phyloP scores from a whole-genome alignment of 2,888 invertebrate genomes.

The Melolontha melolontha region DNA sequence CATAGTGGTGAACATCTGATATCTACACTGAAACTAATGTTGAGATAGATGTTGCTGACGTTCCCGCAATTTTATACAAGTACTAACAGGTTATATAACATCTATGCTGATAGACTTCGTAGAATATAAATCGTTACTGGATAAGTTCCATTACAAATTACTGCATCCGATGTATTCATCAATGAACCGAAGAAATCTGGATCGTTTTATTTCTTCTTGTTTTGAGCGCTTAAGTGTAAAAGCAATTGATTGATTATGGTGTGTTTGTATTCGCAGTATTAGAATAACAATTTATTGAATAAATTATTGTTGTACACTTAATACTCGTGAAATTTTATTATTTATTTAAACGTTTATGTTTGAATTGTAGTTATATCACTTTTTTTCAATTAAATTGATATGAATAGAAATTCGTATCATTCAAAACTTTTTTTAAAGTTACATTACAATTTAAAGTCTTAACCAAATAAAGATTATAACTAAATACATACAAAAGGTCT shows the following conservation, averaged over 20 bases:
- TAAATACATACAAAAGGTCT: no score
- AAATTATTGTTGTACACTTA: no score
- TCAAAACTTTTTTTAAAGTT: no score
- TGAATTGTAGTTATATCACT: no score
- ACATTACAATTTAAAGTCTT: no score
- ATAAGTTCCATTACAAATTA: slow-evolving; percentile 36
- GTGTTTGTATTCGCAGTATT: background rate
- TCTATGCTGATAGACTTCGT: slow-evolving; percentile 22
- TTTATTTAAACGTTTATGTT: no score
- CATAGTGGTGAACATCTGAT: slow-evolving; percentile 26
- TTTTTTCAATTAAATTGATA: no score
- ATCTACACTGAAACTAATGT: slow-evolving; percentile 10
- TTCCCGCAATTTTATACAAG: slow-evolving; percentile 36
- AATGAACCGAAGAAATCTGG: slow-evolving; percentile 29
- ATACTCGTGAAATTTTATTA: no score
- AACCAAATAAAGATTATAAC: no score
- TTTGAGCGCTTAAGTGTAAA: slow-evolving; percentile 1
- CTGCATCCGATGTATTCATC: slow-evolving; percentile 31
- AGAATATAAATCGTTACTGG: slow-evolving; percentile 30
- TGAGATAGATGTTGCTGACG: slow-evolving; percentile 21
- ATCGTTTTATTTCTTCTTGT: slow-evolving; percentile 23
- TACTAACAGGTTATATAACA: slow-evolving; percentile 28
- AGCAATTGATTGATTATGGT: background rate
- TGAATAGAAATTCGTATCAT: no score
- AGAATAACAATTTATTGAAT: background rate